A percentile compares a stretch with the other conserved stretches of the same genome.
These are phyloP conservation scores for Acestrorhynchus altus DNA, from an alignment of 2,797 vertebrate genomes.

Conservation along the genomic window DNA sequence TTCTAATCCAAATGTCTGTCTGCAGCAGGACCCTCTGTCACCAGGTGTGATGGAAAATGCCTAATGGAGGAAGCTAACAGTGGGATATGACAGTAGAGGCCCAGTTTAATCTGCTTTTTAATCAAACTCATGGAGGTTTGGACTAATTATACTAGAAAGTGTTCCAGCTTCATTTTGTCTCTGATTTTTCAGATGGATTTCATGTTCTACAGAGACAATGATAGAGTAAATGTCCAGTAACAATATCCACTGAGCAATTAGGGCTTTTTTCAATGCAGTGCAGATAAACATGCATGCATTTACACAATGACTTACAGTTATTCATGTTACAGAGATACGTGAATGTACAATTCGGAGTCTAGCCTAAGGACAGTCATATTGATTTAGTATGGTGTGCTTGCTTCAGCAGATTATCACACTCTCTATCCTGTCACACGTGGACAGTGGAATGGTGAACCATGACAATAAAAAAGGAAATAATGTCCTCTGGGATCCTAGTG, in stretches of 20 bases:
- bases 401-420: no score
- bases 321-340: no score
- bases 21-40: constrained; percentile 41
- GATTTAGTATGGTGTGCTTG: no score
- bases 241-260: no score
- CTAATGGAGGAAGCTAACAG: constrained; percentile 46
- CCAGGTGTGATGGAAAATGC: constrained; percentile 37
- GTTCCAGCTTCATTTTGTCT: constrained; percentile 45
- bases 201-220: not conserved
- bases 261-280: no score
- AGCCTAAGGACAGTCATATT: no score
- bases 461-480: no score
- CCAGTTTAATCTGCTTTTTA: constrained; percentile 58
- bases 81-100: constrained; percentile 45
- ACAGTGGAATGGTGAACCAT: no score
- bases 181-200: constrained; percentile 7
- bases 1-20: constrained; percentile 37
- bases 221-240: not conserved
- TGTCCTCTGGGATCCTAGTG: no score
- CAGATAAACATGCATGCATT: not conserved
- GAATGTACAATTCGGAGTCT: no score
- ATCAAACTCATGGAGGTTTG: constrained; percentile 54
- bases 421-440: no score
- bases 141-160: constrained; percentile 56
- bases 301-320: no score